Evolutionary conservation across 1,140 invertebrate genomes (phyloP).

Genomic region (Mizuhopecten yessoensis): DNA sequence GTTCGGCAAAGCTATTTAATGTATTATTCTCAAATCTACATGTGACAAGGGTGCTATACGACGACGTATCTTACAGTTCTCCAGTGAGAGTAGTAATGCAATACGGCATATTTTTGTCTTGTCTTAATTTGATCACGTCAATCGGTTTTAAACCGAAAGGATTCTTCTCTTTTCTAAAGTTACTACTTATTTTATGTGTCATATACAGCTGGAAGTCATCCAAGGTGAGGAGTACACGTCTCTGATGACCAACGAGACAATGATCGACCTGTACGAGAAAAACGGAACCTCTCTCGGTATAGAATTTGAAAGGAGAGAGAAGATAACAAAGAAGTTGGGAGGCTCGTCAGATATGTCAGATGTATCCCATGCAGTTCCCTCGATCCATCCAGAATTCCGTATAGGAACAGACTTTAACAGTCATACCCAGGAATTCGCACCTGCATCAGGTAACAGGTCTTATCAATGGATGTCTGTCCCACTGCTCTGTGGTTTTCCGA

Average conservation of each 20-base stretch:
- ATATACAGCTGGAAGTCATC: slow-evolving; percentile 48
- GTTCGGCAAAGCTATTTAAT: no score
- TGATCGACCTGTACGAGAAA: slow-evolving; percentile 60
- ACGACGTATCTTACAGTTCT: no score
- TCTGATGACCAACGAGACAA: slow-evolving; percentile 60
- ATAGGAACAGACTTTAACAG: slow-evolving; percentile 74
- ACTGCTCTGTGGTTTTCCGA: no score
- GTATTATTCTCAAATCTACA: no score
- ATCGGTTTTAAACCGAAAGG: no score
- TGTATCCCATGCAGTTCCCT: slow-evolving; percentile 79
- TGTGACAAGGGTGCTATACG: no score
- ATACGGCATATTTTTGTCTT: no score
- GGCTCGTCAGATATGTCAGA: slow-evolving; percentile 78
- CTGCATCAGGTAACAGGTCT: slow-evolving; percentile 63
- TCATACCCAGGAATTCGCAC: slow-evolving; percentile 75
- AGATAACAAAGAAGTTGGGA: background rate
- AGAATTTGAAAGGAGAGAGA: slow-evolving; percentile 40
- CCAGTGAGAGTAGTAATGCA: no score
- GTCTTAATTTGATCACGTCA: no score
- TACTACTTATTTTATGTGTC: background rate
- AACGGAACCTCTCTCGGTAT: slow-evolving; percentile 59
- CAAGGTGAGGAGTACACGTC: background rate
- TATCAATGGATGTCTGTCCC: no score
- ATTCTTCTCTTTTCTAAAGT: no score
- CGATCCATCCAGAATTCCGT: slow-evolving; percentile 78